Evolutionary conservation across 2,888 invertebrate species (phyloP), one percentile per base, ranked within the genome.

Genomic region (Agonopterix heracliana): DNA sequence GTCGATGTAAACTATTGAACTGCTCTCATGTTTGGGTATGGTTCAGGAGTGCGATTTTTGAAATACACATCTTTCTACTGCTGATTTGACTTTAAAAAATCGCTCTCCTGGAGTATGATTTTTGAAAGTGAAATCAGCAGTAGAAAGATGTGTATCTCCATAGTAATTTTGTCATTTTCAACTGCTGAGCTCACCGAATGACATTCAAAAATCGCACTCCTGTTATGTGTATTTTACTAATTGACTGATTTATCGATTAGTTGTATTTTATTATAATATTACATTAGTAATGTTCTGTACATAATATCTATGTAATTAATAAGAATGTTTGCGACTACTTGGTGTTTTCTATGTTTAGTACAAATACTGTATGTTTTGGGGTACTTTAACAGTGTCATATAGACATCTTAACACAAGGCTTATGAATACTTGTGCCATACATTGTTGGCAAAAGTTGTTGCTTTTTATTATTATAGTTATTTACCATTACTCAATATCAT

Each of bases 201-300:
- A n/a, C n/a, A n/a, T n/a, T n/a, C n/a, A n/a, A n/a, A n/a, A n/a
- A n/a, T n/a, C n/a, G n/a, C n/a, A n/a, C n/a, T n/a, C n/a, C 26
- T 26, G 5, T 26, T 1, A 26, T 26, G 7, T 70, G 69, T 74
- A 75, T 70, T 72, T 71, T 66, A 75, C 63, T 74, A 71, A 72
- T 74, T 74, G 81, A 81, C 81, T 81, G 81, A 81, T 71, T 72
- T 73, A 69, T 77, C 68, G 66, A 69, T 75, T 79, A 75, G 70
- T 73, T 70, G 55, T 63, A 62, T 70, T 50, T 57, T 52, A 41
- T 48, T 60, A 60, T 59, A 54, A 59, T 55, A 46, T 56, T 68
- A 59, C 55, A 46, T 56, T 68, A 60, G 50, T 68, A 64, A 62
- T 61, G 10, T 54, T 56, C 54, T 71, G 66, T 71, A 73, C 57